These are phyloP conservation scores for Dinocampus coccinellae DNA, from an alignment of 2,888 invertebrate genomes.

Conservation along the genomic window DNA sequence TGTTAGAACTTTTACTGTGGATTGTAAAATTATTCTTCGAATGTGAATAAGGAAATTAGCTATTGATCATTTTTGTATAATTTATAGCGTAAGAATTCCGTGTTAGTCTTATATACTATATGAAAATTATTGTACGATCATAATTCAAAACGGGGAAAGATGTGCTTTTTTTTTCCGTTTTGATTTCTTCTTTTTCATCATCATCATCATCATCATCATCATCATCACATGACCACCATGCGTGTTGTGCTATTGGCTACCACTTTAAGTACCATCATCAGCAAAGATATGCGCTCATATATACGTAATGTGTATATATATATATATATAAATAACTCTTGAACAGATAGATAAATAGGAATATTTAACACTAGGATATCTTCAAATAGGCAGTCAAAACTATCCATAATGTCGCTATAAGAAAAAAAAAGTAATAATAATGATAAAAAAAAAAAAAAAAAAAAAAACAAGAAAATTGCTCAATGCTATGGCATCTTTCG, in stretches of 20 bases:
- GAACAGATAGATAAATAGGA: conserved; percentile 23
- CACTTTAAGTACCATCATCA: background rate
- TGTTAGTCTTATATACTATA: conserved; percentile 12
- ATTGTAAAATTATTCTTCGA: background rate
- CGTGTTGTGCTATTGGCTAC: conserved; percentile 3
- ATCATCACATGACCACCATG: conserved; percentile 3
- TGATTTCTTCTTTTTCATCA: background rate
- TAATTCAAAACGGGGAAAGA: conserved; percentile 38
- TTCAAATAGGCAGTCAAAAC: conserved; percentile 5
- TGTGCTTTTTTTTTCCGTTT: conserved; percentile 9
- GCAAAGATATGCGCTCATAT: conserved; percentile 31
- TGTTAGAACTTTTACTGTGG: background rate
- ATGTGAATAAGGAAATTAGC: conserved; percentile 4
- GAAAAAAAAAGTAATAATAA: no score
- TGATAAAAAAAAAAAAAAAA: conserved; percentile 5
- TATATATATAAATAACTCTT: conserved; percentile 16
- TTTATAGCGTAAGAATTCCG: conserved; percentile 30
- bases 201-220: background rate
- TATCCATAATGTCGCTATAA: conserved; percentile 21
- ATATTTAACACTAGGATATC: conserved; percentile 18
- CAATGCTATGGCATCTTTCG: background rate
- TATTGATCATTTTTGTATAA: conserved; percentile 34
- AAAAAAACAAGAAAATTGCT: background rate
- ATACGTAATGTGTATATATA: conserved; percentile 29
- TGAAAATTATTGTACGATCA: conserved; percentile 42